Evolutionary conservation across 2,113 vertebrate genomes (phyloP).

Genomic region (Festucalex cinctus): DNA sequence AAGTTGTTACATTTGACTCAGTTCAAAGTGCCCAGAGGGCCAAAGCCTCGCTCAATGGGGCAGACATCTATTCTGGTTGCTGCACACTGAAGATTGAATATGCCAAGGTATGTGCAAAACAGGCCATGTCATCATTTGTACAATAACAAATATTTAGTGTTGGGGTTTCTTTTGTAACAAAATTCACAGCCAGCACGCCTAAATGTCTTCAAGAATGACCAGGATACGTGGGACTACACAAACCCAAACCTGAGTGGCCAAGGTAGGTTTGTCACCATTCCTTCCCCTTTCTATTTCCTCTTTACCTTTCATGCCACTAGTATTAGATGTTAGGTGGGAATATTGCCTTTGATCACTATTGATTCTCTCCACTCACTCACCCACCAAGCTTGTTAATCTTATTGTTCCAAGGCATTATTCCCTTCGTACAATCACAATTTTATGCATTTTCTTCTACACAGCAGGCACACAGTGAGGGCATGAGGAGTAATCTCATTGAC

Average conservation of each 20-base stretch:
- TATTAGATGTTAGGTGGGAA: slow-evolving; percentile 55
- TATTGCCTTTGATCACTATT: slow-evolving; percentile 46
- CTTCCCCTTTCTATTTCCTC: slow-evolving; percentile 31
- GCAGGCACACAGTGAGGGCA: slow-evolving; percentile 65
- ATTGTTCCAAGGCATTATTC: slow-evolving; percentile 51
- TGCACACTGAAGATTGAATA: slow-evolving; percentile 96
- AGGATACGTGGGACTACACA: slow-evolving; percentile 97
- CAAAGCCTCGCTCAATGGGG: slow-evolving; percentile 92
- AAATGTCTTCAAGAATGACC: slow-evolving; percentile 97
- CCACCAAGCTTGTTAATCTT: background rate
- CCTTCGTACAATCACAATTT: slow-evolving; percentile 48
- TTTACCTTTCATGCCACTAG: slow-evolving; percentile 75
- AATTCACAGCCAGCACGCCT: slow-evolving; percentile 84
- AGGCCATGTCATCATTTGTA: background rate
- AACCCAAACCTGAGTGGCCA: slow-evolving; percentile 91
- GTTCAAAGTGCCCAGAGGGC: slow-evolving; percentile 94
- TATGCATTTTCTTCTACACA: slow-evolving; percentile 59
- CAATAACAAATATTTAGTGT: background rate
- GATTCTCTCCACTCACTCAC: background rate
- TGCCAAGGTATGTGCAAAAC: slow-evolving; percentile 79
- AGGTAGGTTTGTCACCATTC: slow-evolving; percentile 74
- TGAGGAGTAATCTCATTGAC: slow-evolving; percentile 63
- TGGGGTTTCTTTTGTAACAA: slow-evolving; percentile 3
- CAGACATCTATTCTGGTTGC: slow-evolving; percentile 94
- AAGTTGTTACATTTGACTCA: slow-evolving; percentile 80